A percentile compares a stretch with the other conserved stretches of the same genome.
These are phyloP conservation scores for Campopleginae sp. DNA, from an alignment of 2,888 invertebrate genomes.

Conservation along the genomic window DNA sequence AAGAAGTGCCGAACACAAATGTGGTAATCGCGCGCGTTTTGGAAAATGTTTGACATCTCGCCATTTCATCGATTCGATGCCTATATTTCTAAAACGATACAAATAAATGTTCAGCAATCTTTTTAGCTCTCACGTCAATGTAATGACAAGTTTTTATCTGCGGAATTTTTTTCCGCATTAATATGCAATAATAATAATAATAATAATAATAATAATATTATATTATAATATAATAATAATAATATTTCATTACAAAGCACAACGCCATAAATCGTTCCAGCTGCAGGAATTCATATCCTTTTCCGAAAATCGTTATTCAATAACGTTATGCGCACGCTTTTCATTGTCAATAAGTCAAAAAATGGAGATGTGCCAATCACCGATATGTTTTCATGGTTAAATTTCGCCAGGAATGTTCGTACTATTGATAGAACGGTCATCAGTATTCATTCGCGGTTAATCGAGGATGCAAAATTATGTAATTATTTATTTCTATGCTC, in stretches of 20 bases:
- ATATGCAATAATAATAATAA: slow-evolving; percentile 56
- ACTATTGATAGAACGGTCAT: not conserved
- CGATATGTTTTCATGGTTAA: not conserved
- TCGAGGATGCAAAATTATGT: not conserved
- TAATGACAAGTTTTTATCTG: not conserved
- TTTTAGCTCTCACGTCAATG: not conserved
- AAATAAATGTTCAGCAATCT: not conserved
- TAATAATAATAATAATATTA: slow-evolving; percentile 60
- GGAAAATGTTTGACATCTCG: not conserved
- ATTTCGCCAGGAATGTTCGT: not conserved
- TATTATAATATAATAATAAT: slow-evolving; percentile 55
- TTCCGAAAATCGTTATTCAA: slow-evolving; percentile 15
- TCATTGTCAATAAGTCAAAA: slow-evolving; percentile 20
- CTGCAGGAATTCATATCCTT: not conserved
- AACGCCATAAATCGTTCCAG: slow-evolving; percentile 8
- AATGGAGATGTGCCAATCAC: not conserved
- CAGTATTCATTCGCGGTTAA: not conserved
- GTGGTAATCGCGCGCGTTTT: no score
- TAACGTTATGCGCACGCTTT: not conserved
- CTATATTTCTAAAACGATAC: not conserved
- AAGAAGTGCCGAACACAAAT: not conserved
- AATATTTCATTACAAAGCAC: slow-evolving; percentile 44
- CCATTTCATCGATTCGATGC: not conserved
- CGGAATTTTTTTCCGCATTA: not conserved
- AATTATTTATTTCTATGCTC: slow-evolving; percentile 2